Evolutionary conservation across 2,113 vertebrate species (phyloP).

Genomic region (Platichthys flesus): DNA sequence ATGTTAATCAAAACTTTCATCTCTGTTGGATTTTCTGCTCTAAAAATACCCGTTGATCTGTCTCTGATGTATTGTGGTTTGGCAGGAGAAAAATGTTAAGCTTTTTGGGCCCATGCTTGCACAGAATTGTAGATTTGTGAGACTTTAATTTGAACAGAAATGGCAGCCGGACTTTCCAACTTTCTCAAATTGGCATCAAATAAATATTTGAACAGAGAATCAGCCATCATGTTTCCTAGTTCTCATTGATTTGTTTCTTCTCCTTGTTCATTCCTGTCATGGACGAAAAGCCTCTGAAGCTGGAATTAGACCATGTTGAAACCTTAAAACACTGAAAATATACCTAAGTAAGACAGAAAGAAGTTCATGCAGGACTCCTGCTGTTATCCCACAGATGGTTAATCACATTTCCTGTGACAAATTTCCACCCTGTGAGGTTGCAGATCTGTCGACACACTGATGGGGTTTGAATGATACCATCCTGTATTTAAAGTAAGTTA

Average conservation of each 20-base stretch:
- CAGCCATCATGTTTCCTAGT: background rate
- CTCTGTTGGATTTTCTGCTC: background rate
- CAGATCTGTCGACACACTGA: too few species aligned
- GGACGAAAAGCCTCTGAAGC: too few species aligned
- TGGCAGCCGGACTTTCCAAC: background rate
- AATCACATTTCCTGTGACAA: too few species aligned
- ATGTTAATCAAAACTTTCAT: conserved; percentile 13
- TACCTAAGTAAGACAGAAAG: too few species aligned
- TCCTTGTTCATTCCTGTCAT: too few species aligned
- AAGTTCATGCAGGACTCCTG: too few species aligned
- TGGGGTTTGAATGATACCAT: too few species aligned
- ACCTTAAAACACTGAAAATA: too few species aligned
- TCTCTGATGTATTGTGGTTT: background rate
- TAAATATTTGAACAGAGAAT: background rate
- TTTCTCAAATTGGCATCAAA: background rate
- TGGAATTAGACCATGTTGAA: too few species aligned
- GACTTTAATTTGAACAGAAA: background rate
- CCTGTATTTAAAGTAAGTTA: too few species aligned
- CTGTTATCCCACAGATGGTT: too few species aligned
- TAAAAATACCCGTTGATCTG: background rate
- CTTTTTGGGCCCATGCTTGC: background rate
- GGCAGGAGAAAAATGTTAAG: background rate
- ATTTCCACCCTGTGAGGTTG: too few species aligned
- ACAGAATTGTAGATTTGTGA: background rate
- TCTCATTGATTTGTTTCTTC: background rate